Evolutionary conservation across 2,888 invertebrate species (phyloP).

Genomic region (Salpingus planirostris): DNA sequence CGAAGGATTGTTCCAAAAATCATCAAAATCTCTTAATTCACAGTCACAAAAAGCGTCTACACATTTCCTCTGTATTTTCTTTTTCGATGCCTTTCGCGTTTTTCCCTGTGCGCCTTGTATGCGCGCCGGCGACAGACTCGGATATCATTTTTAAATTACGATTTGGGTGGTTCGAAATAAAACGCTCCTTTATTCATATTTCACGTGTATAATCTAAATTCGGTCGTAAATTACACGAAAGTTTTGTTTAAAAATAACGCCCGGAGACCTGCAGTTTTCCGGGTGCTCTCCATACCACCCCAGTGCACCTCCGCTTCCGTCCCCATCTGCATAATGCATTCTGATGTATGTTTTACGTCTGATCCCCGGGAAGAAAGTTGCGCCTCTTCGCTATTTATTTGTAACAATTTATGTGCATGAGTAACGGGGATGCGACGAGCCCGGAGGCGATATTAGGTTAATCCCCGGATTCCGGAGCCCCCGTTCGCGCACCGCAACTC

Average conservation of each 20-base stretch:
- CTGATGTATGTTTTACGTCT: conserved; percentile 29
- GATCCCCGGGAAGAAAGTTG: conserved; percentile 24
- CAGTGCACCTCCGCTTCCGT: conserved; percentile 9
- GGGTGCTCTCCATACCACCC: background rate
- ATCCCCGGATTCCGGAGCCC: conserved; percentile 1
- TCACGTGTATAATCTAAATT: conserved; percentile 26
- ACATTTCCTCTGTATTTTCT: too few relatives aligned
- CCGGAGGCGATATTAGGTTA: background rate
- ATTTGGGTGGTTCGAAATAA: conserved; percentile 12
- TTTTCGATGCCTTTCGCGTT: too few relatives aligned
- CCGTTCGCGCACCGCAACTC: too few relatives aligned
- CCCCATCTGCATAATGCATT: conserved; percentile 28
- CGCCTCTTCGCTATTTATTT: conserved; percentile 25
- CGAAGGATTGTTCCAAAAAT: too few relatives aligned
- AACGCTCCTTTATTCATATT: conserved; percentile 22
- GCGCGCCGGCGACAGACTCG: too few relatives aligned
- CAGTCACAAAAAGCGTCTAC: too few relatives aligned
- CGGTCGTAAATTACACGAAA: conserved; percentile 27
- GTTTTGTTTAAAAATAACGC: conserved; percentile 25
- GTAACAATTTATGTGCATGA: conserved; percentile 31
- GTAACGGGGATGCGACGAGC: conserved; percentile 17
- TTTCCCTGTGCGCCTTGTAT: too few relatives aligned
- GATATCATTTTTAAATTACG: conserved; percentile 16
- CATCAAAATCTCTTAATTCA: too few relatives aligned
- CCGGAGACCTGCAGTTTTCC: conserved; percentile 16